Evolutionary conservation across 2,113 vertebrate species (phyloP).

Genomic region (Anarrhichthys ocellatus): DNA sequence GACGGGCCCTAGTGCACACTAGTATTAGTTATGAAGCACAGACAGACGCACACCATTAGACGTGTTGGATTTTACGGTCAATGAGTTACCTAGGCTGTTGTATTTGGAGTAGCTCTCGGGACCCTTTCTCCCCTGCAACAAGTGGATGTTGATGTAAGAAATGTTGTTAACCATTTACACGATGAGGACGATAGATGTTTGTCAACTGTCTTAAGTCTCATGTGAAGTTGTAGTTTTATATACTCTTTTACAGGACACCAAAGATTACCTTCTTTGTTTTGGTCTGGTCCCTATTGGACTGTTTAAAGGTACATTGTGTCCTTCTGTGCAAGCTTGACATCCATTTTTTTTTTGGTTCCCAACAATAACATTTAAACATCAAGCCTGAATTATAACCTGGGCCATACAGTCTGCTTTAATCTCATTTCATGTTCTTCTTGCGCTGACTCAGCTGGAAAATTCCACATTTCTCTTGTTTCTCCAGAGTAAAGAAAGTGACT

Average conservation of each 20-base stretch:
- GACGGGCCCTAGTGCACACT: not conserved
- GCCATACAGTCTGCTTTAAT: not conserved
- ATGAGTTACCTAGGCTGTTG: not conserved
- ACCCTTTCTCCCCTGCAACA: no score
- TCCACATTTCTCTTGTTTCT: constrained; percentile 5
- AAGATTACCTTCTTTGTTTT: not conserved
- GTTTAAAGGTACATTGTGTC: not conserved
- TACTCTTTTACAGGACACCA: not conserved
- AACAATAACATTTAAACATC: not conserved
- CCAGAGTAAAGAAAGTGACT: constrained; percentile 92
- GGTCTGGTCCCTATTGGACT: not conserved
- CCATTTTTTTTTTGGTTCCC: not conserved
- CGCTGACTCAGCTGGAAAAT: not conserved
- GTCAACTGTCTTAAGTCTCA: not conserved
- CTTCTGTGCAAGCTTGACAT: not conserved
- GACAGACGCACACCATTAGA: not conserved
- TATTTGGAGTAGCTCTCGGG: not conserved
- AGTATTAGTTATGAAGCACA: not conserved
- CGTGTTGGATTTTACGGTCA: not conserved
- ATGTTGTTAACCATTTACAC: not conserved
- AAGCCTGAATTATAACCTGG: not conserved
- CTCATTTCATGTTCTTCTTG: constrained; percentile 11
- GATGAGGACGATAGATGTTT: not conserved
- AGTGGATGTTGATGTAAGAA: not conserved
- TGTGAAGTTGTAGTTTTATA: not conserved